These are phyloP conservation scores for Labeo calbasu DNA, from an alignment of 2,797 vertebrate species.

Conservation along the genomic window DNA sequence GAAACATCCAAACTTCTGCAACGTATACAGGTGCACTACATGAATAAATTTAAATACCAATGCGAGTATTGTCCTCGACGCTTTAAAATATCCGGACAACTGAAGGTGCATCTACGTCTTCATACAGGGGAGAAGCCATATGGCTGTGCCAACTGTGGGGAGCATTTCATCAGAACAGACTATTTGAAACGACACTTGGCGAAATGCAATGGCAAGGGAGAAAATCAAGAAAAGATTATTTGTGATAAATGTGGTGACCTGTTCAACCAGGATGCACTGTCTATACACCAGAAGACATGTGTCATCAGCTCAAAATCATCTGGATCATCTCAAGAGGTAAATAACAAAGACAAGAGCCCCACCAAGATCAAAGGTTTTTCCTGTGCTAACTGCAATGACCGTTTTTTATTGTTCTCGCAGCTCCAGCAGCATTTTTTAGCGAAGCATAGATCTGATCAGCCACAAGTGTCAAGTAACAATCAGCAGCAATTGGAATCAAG, in stretches of 20 bases:
- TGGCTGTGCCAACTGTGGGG: conserved; percentile 75
- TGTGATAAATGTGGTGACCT: conserved; percentile 76
- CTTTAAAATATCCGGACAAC: conserved; percentile 68
- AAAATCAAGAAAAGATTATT: conserved; percentile 53
- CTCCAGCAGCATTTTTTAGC: conserved; percentile 81
- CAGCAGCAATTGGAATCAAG: conserved; percentile 71
- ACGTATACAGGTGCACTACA: conserved; percentile 67
- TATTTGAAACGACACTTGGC: conserved; percentile 75
- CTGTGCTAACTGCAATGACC: conserved; percentile 77
- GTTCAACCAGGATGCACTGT: conserved; percentile 63
- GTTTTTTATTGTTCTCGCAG: conserved; percentile 81
- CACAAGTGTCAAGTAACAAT: conserved; percentile 45
- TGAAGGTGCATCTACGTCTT: conserved; percentile 72
- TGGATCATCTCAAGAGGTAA: conserved; percentile 40
- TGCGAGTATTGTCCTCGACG: conserved; percentile 77
- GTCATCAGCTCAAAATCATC: conserved; percentile 36
- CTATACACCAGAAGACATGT: conserved; percentile 70
- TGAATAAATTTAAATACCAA: conserved; percentile 67
- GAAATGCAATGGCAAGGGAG: conserved; percentile 69
- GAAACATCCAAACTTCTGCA: conserved; percentile 65
- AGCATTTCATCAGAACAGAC: conserved; percentile 78
- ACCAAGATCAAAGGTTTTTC: conserved; percentile 74
- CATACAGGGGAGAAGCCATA: conserved; percentile 82
- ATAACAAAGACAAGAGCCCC: conserved; percentile 49
- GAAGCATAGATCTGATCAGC: conserved; percentile 72